phyloP scores from a whole-genome alignment of 2,797 vertebrate species.

The Picus viridis region DNA sequence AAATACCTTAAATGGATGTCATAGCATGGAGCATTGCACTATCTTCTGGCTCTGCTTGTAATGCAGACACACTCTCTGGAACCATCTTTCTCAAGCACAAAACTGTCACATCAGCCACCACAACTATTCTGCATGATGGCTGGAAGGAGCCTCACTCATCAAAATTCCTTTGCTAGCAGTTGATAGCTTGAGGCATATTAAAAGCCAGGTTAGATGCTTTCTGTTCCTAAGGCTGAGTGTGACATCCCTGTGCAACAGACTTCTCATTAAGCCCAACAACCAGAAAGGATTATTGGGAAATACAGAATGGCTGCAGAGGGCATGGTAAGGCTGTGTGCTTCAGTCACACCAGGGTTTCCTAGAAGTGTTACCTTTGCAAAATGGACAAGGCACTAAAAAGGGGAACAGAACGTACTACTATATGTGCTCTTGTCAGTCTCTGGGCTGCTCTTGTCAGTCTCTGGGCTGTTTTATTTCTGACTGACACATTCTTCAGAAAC shows the following conservation, averaged over 20 bases:
- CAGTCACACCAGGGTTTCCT: not conserved
- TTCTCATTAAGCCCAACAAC: not conserved
- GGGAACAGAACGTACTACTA: not conserved
- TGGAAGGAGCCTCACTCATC: not conserved
- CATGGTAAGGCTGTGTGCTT: not conserved
- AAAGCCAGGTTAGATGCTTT: not conserved
- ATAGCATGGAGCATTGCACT: not conserved
- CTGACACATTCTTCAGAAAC: not conserved
- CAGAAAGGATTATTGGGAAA: not conserved
- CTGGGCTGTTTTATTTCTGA: not conserved
- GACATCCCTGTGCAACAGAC: not conserved
- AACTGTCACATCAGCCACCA: not conserved
- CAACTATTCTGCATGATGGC: not conserved
- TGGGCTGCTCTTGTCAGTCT: not conserved
- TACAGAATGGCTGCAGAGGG: not conserved
- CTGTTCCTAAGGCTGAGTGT: not conserved
- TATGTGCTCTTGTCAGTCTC: not conserved
- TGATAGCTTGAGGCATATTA: not conserved
- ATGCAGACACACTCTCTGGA: not conserved
- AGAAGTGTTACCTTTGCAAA: not conserved
- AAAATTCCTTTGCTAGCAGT: not conserved
- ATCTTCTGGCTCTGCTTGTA: not conserved
- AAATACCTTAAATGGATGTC: not conserved
- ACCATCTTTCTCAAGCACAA: not conserved
- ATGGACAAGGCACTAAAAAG: not conserved